These are phyloP conservation scores for Pampusana beccarii DNA, from an alignment of 2,113 vertebrate species.

Conservation along the genomic window DNA sequence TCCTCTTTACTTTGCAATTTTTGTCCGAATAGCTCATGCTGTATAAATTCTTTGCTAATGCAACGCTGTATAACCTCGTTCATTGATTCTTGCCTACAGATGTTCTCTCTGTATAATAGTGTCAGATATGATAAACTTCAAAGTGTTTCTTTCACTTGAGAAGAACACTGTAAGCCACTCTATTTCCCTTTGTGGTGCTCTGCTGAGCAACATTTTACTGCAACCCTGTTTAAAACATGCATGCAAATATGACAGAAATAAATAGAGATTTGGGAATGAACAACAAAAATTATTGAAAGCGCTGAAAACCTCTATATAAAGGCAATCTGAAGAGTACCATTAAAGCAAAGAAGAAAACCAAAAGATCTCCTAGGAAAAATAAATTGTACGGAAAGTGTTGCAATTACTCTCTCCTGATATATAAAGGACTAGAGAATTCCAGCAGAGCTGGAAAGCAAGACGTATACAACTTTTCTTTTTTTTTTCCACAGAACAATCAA, in stretches of 20 bases:
- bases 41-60: not conserved
- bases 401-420: not conserved
- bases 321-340: not conserved
- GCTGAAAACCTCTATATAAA: not conserved
- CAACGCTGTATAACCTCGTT: not conserved
- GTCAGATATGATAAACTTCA: not conserved
- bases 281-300: not conserved
- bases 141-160: not conserved
- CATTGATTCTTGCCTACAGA: not conserved
- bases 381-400: not conserved
- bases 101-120: not conserved
- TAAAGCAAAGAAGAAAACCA: not conserved
- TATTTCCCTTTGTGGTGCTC: not conserved
- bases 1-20: not conserved
- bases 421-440: not conserved
- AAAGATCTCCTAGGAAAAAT: not conserved
- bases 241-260: not conserved
- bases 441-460: not conserved
- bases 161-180: not conserved
- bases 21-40: not conserved
- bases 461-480: not conserved
- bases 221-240: not conserved
- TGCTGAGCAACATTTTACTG: not conserved
- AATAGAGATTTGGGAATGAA: not conserved
- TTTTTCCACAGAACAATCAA: not conserved